phyloP scores from a whole-genome alignment of 2,888 invertebrate genomes.

The Elysia crispata region DNA sequence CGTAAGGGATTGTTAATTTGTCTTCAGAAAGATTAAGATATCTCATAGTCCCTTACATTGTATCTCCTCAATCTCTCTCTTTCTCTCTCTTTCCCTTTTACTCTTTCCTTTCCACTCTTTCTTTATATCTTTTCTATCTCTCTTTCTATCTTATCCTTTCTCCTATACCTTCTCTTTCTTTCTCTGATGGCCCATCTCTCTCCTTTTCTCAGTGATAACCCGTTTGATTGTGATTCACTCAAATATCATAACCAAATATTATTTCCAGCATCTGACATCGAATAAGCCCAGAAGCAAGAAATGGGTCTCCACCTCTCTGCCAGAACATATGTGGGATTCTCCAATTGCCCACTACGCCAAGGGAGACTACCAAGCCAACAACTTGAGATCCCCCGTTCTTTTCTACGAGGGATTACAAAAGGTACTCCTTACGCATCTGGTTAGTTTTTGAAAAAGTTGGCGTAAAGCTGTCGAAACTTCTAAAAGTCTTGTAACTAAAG shows the following conservation, averaged over 20 bases:
- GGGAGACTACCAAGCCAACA: constrained; percentile 96
- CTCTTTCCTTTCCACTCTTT: neutral
- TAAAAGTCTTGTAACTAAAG: too few relatives aligned
- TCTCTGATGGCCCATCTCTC: too few relatives aligned
- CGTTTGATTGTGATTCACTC: too few relatives aligned
- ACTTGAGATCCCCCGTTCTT: constrained; percentile 93
- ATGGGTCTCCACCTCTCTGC: constrained; percentile 97
- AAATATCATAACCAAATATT: too few relatives aligned
- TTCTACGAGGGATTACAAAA: constrained; percentile 92
- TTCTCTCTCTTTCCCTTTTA: neutral
- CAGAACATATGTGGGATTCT: constrained; percentile 88
- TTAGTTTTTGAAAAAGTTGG: too few relatives aligned
- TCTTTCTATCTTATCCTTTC: too few relatives aligned
- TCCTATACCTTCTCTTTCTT: too few relatives aligned
- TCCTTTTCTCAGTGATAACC: too few relatives aligned
- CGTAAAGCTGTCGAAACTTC: too few relatives aligned
- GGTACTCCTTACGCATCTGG: constrained; percentile 78
- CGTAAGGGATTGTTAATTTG: too few relatives aligned
- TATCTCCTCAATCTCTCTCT: neutral
- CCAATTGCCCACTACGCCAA: constrained; percentile 89
- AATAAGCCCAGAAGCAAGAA: constrained; percentile 86
- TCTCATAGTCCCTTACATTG: neutral
- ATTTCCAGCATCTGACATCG: too few relatives aligned
- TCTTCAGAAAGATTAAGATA: too few relatives aligned
- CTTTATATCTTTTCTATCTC: constrained; percentile 74